These are phyloP conservation scores for Myiothlypis coronata DNA, from an alignment of 2,797 vertebrate species.

Conservation along the genomic window DNA sequence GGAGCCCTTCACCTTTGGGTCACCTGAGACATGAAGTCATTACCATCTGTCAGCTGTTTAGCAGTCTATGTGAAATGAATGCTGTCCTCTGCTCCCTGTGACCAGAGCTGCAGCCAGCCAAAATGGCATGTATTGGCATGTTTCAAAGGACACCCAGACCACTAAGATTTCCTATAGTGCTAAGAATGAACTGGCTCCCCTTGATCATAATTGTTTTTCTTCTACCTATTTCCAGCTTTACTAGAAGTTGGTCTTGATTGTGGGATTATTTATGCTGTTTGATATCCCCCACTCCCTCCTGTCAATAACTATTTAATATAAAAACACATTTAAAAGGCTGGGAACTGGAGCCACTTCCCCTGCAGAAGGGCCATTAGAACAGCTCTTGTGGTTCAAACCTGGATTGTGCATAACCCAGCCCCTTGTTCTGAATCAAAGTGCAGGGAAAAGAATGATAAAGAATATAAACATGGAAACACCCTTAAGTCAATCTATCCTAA, in stretches of 20 bases:
- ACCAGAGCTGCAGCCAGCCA: neutral
- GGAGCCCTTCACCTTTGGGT: slow-evolving; percentile 33
- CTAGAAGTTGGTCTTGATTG: neutral
- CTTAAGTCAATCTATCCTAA: neutral
- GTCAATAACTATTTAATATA: neutral
- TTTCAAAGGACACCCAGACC: neutral
- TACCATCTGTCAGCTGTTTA: slow-evolving; percentile 34
- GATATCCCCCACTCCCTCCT: neutral
- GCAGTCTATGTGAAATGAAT: neutral
- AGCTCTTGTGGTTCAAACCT: neutral
- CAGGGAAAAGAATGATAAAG: neutral
- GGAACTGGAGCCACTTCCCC: neutral
- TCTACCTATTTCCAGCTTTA: neutral
- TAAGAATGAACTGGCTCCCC: neutral
- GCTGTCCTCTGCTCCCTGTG: neutral
- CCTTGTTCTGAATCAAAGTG: neutral
- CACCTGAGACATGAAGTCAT: slow-evolving; percentile 15
- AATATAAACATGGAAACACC: neutral
- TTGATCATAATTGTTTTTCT: neutral
- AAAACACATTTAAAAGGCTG: neutral
- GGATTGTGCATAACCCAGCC: neutral
- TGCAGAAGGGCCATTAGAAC: neutral
- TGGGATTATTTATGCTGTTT: neutral
- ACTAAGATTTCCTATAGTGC: neutral
- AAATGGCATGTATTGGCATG: neutral